Conservation (phyloP, 2,797 vertebrate species). For the Gallinago nigripennis region DNA sequence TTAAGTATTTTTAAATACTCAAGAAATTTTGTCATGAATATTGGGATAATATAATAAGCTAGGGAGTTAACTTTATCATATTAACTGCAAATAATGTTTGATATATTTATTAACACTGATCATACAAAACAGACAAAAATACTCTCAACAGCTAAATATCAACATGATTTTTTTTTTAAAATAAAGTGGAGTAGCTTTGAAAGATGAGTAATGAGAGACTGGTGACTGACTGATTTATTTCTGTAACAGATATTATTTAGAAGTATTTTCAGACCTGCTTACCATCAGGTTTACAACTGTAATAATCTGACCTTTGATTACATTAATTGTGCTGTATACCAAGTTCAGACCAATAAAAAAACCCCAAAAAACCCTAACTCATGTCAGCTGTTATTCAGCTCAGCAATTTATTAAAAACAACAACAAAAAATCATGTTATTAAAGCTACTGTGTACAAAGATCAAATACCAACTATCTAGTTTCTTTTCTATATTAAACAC, state of each 20-base stretch:
- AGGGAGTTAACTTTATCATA: neutral
- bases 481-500: neutral
- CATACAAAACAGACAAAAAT: neutral
- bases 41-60: neutral
- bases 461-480: neutral
- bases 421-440: neutral
- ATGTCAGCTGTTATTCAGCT: neutral
- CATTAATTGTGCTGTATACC: neutral
- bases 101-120: neutral
- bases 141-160: neutral
- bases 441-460: neutral
- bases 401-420: neutral
- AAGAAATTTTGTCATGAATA: neutral
- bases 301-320: neutral
- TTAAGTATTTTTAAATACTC: neutral
- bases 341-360: neutral
- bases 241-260: neutral
- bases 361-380: neutral
- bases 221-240: neutral
- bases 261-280: neutral
- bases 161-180: neutral
- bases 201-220: neutral
- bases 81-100: neutral
- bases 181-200: neutral
- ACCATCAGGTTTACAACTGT: neutral